Base-by-base conservation (phyloP, 1,140 invertebrate genomes). In the Pemphigus obesinymphae region DNA sequence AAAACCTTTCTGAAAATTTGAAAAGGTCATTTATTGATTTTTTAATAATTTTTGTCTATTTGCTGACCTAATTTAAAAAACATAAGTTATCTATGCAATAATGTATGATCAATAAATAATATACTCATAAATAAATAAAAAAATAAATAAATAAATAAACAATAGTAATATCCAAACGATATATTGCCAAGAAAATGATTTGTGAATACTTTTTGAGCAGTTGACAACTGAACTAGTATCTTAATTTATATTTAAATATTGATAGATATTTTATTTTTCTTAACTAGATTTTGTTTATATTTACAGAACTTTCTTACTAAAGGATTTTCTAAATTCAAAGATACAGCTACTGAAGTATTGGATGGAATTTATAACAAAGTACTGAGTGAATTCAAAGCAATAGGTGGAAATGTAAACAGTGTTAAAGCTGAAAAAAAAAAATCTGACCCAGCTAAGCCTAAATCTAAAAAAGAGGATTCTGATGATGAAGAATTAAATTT, bases 261-360 rank as follows among this genome's bases (percentile, higher is more conserved):
- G n/a, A n/a, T n/a, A n/a, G n/a, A n/a, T n/a, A n/a, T n/a, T n/a
- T n/a, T n/a, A 45, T 45, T 45, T 45, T 4, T 45, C 43, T 55
- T n/a, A 55, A 26, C 0, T 23, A 26, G 5, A 55, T 55, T 55
- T 55, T 3, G 6, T 55, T 2, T 55, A 10, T 70, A 29, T 80
- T 63, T 45, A 45, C 5, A 80, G 76, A 80, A 80, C 45, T 63
- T 80, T 20, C 63, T 80, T 45, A 29, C 29, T 11, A 80, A 80
- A 80, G 76, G 76, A 80, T 80, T 80, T 80, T 80, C 76, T 10
- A 58, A 80, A 63, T 80, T 43, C 40, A 80, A 80, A 10, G 76
- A 80, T 31, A 80, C 76, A 45, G 43, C 23, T 31, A 37, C 40
- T 29, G 76, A 80, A 61, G 37, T 63, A 31, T 80, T 80, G 8